phyloP scores from a whole-genome alignment of 2,797 vertebrate genomes.

The Heteromormyrus szaboi region DNA sequence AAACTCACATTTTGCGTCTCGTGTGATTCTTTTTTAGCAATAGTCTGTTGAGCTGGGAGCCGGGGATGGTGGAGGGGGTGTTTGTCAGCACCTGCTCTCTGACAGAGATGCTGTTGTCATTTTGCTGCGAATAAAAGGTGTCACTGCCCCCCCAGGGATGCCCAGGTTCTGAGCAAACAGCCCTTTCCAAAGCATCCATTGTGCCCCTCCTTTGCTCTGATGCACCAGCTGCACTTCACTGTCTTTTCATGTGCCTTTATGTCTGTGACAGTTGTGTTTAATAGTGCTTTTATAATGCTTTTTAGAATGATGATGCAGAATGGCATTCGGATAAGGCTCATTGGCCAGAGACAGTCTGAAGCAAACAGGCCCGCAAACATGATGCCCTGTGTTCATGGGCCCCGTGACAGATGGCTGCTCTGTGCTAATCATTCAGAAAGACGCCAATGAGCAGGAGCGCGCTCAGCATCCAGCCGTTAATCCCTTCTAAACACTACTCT shows the following conservation, averaged over 20 bases:
- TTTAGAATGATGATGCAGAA: not conserved
- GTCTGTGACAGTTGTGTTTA: not conserved
- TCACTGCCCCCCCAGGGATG: not conserved
- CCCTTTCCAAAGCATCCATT: not conserved
- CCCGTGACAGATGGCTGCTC: not conserved
- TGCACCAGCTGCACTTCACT: not conserved
- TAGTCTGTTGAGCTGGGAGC: not conserved
- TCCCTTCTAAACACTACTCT: not conserved
- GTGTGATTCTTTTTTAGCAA: not conserved
- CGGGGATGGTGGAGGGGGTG: not conserved
- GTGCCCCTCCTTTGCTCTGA: not conserved
- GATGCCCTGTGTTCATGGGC: not conserved
- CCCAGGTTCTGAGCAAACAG: not conserved
- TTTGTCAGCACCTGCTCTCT: not conserved
- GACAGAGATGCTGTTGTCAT: conserved; percentile 2
- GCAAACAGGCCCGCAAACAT: not conserved
- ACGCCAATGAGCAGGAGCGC: not conserved
- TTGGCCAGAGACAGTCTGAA: not conserved
- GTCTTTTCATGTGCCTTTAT: not conserved
- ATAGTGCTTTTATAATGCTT: not conserved
- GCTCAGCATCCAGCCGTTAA: not conserved
- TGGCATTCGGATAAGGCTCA: not conserved
- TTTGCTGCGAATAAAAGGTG: not conserved
- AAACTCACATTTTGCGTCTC: not conserved
- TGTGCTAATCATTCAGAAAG: not conserved